Conservation (phyloP, 2,113 vertebrate species). For the Poeciliopsis retropinna region DNA sequence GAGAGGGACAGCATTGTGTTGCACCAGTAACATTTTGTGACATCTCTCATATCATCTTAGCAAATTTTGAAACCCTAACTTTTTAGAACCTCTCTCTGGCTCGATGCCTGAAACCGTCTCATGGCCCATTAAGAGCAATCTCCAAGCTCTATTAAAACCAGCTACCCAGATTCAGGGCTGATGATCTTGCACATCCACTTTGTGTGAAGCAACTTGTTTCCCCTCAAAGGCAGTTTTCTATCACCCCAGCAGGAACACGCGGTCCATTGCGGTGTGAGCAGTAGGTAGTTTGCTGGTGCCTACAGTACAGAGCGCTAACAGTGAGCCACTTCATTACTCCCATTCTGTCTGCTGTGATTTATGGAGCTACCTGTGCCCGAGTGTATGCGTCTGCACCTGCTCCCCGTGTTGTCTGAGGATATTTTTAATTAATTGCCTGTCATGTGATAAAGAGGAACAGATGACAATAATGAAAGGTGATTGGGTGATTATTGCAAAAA, state of each 20-base stretch:
- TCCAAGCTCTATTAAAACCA: not conserved
- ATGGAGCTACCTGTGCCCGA: constrained; percentile 71
- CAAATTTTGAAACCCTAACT: too few relatives aligned
- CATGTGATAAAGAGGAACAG: constrained; percentile 53
- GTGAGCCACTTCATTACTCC: constrained; percentile 84
- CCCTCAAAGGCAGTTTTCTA: constrained; percentile 2
- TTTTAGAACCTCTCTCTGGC: too few relatives aligned
- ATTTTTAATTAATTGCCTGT: constrained; percentile 56
- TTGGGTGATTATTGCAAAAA: constrained; percentile 52
- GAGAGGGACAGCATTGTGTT: too few relatives aligned
- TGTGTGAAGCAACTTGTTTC: constrained; percentile 8
- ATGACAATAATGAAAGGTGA: constrained; percentile 63
- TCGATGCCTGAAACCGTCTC: not conserved
- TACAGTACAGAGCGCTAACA: constrained; percentile 48
- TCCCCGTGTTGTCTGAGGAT: constrained; percentile 34
- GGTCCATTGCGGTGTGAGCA: constrained; percentile 9
- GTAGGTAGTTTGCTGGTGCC: constrained; percentile 53
- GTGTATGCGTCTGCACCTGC: constrained; percentile 39
- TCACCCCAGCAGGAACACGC: constrained; percentile 3
- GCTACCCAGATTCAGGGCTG: not conserved
- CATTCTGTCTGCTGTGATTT: constrained; percentile 90
- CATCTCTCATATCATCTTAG: too few relatives aligned
- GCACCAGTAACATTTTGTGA: too few relatives aligned
- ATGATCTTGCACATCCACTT: not conserved
- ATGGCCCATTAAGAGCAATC: not conserved